Evolutionary conservation across 2,888 invertebrate genomes (phyloP), one percentile per base, ranked within the genome.

Genomic region (Tineola bisselliella): DNA sequence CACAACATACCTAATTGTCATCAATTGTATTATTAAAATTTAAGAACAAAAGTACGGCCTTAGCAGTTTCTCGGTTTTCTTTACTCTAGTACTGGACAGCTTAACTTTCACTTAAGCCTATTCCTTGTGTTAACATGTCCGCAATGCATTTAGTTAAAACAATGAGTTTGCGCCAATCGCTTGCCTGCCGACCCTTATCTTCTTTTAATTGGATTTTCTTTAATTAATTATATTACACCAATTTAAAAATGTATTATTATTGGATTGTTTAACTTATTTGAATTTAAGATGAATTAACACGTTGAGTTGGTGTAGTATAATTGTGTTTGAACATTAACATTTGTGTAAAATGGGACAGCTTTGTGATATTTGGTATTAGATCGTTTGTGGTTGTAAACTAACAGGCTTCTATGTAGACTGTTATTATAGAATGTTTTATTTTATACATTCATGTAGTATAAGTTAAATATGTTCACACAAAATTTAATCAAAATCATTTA

Each of bases 121-220:
- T 66, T 25, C 25, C 18, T 54, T 54, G 15, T 13, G 6, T 48
- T 61, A 44, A 15, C 11, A 12, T 54, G 19, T 82, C 83, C 76
- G 83, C 78, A 77, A 80, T 84, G 82, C 79, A 84, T 76, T 71
- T 67, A 67, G 71, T 71, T 69, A 64, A 64, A 64, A 67, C 68
- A 71, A 70, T 69, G 70, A 75, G 74, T 70, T 75, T 76, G 77
- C 73, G 77, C 79, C 71, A 70, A 75, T 70, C 70, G 82, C 81
- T 83, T 81, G 83, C 84, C 81, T 83, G 79, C 78, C 75, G 72
- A 72, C 71, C 74, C 48, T 48, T 48, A 15, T 48, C 13, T 71
- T 70, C 65, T 72, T 76, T 70, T 77, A 77, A 74, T 72, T 74
- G 77, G 78, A 77, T 80, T 66, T 65, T 73, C 67, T 64, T 68